Evolutionary conservation across 2,113 vertebrate species (phyloP).

Genomic region (Antigone vipio): DNA sequence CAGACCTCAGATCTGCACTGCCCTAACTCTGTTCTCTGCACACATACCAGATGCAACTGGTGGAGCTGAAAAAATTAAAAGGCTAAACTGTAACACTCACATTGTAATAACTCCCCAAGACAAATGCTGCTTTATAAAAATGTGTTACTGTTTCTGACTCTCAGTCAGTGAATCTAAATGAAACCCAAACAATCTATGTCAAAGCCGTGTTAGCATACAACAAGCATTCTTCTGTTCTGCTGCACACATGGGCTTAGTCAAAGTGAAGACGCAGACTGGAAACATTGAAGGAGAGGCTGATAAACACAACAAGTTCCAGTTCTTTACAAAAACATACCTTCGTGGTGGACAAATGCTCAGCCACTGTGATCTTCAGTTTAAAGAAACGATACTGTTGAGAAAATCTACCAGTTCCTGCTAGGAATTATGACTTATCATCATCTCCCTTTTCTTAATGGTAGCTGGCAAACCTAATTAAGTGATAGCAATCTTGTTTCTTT

Average conservation of each 20-base stretch:
- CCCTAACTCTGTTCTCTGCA: background rate
- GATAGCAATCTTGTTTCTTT: rapidly evolving
- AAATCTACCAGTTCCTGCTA: background rate
- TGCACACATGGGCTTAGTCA: background rate
- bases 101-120: background rate
- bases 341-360: background rate
- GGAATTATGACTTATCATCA: background rate
- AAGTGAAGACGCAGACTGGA: background rate
- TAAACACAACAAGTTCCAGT: background rate
- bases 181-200: background rate
- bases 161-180: background rate
- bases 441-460: background rate
- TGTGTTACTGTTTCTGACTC: background rate
- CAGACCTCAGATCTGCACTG: background rate
- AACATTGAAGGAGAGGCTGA: background rate
- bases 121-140: background rate
- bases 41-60: background rate
- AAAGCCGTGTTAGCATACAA: background rate
- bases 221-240: background rate
- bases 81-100: background rate
- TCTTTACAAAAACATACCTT: background rate
- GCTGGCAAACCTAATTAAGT: background rate
- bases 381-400: background rate
- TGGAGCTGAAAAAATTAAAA: background rate
- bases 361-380: background rate